A percentile compares a stretch with the other conserved stretches of the same genome.
phyloP scores from a whole-genome alignment of 2,888 invertebrate genomes.

The Oligia fasciuncula region DNA sequence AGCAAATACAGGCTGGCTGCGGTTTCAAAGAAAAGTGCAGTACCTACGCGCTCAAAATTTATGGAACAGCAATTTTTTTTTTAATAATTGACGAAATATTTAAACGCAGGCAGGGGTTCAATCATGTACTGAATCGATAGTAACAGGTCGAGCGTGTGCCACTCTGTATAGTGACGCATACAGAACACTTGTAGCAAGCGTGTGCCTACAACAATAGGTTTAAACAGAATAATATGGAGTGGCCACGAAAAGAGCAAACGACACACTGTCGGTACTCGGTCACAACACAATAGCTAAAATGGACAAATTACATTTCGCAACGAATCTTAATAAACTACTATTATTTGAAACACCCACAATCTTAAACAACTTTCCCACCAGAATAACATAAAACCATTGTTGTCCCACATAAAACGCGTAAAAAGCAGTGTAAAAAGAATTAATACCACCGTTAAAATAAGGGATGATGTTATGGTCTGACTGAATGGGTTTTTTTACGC shows the following conservation, averaged over 20 bases:
- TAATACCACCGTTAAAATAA: slow-evolving; percentile 74
- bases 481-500: slow-evolving; percentile 71
- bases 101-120: too few species aligned
- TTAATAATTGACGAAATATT: too few species aligned
- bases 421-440: slow-evolving; percentile 68
- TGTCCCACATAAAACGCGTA: slow-evolving; percentile 65
- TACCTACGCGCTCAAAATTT: too few species aligned
- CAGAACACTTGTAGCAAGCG: not conserved
- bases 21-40: too few species aligned
- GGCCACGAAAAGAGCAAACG: not conserved
- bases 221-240: not conserved
- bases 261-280: not conserved
- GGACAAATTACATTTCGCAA: slow-evolving; percentile 6
- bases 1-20: not conserved
- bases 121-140: not conserved
- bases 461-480: slow-evolving; percentile 70
- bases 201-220: too few species aligned
- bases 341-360: slow-evolving; percentile 19
- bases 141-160: not conserved
- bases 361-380: slow-evolving; percentile 37
- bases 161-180: not conserved
- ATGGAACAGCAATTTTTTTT: too few species aligned
- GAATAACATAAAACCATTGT: slow-evolving; percentile 69
- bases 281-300: slow-evolving; percentile 5
- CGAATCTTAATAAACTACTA: slow-evolving; percentile 9